A percentile compares a stretch with the other conserved stretches of the same genome.
These are phyloP conservation scores for Beaufortia kweichowensis DNA, from an alignment of 2,113 vertebrate genomes.

Conservation along the genomic window DNA sequence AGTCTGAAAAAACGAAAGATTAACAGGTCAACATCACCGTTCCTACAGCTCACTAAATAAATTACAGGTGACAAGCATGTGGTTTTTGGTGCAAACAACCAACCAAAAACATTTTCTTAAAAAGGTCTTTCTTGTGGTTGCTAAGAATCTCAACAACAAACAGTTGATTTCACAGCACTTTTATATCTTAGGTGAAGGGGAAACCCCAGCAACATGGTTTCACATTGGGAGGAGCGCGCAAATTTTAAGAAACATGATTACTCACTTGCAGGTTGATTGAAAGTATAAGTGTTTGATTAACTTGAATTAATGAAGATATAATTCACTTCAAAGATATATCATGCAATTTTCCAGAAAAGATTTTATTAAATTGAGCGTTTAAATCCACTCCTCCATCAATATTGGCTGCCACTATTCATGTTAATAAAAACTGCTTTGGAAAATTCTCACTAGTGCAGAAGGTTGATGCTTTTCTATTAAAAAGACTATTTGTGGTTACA, in stretches of 20 bases:
- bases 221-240: neutral
- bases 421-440: neutral
- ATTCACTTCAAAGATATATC: neutral
- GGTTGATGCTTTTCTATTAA: neutral
- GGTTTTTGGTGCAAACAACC: neutral
- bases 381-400: neutral
- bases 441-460: neutral
- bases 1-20: neutral
- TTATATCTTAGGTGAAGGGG: neutral
- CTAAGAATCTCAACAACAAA: neutral
- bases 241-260: neutral
- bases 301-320: neutral
- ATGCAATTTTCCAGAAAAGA: conserved; percentile 11
- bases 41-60: neutral
- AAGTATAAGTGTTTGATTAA: conserved; percentile 3
- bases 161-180: neutral
- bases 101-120: neutral
- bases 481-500: too few relatives aligned
- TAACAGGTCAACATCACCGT: neutral
- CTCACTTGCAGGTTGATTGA: conserved; percentile 8
- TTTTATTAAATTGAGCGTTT: neutral
- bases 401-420: neutral
- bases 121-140: neutral
- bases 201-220: neutral
- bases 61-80: neutral